Percentiles rank a stretch among this genome's conserved stretches.
These are phyloP conservation scores for Dicerorhinus sumatrensis DNA, from an alignment of 2,113 vertebrate genomes.

Conservation along the genomic window DNA sequence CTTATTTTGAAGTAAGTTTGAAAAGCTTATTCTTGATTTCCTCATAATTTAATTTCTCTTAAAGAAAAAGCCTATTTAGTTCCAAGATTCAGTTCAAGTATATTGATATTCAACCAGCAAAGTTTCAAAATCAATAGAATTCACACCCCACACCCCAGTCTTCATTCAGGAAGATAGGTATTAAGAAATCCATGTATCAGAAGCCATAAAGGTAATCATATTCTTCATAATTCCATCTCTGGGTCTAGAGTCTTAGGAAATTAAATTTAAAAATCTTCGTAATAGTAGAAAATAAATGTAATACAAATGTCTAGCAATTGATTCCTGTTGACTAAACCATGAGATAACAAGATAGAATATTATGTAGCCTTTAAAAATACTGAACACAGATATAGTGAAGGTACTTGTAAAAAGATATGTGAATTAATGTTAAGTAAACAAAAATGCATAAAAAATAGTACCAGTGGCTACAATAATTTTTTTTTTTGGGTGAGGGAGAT, in stretches of 20 bases:
- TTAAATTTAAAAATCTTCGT: neutral
- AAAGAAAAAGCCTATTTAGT: neutral
- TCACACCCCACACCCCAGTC: neutral
- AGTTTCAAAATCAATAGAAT: neutral
- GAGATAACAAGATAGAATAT: neutral
- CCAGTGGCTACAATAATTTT: neutral
- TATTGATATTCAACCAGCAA: neutral
- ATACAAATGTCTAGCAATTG: neutral
- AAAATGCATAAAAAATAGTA: neutral
- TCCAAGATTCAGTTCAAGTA: neutral
- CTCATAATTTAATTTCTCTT: constrained; percentile 8
- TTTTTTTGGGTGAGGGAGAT: no score
- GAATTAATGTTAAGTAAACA: neutral
- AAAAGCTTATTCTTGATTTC: neutral
- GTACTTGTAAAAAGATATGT: neutral
- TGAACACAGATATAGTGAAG: neutral
- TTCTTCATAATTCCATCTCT: neutral
- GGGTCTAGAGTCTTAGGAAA: neutral
- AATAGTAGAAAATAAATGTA: neutral
- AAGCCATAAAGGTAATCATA: neutral
- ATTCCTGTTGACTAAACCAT: neutral
- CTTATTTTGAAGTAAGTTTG: constrained; percentile 28
- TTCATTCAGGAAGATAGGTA: neutral
- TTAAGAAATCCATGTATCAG: neutral
- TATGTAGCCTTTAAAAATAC: neutral